phyloP scores from a whole-genome alignment of 1,140 invertebrate genomes.

The Venturia canescens region DNA sequence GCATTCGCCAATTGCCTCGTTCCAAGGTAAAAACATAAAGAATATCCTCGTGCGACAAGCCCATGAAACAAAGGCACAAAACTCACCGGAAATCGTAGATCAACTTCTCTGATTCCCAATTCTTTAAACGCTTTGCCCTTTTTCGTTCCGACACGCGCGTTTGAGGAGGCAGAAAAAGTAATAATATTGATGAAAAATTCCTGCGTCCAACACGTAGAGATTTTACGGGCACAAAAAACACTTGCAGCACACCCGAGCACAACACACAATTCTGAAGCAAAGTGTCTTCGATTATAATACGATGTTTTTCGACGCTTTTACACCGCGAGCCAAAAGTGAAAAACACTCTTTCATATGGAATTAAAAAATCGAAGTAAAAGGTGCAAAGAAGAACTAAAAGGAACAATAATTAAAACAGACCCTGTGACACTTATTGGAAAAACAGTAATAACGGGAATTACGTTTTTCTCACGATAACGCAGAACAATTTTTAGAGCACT shows the following conservation, averaged over 20 bases:
- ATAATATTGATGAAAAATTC: background rate
- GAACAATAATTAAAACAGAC: no score
- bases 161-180: background rate
- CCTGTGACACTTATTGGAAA: no score
- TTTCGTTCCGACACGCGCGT: background rate
- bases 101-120: background rate
- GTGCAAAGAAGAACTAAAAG: no score
- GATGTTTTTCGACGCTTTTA: background rate
- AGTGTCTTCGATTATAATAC: no score
- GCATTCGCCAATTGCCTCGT: no score
- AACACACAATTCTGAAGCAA: background rate
- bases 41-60: background rate
- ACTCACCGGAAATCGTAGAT: constrained; percentile 13
- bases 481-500: background rate
- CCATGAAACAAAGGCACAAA: background rate
- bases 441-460: no score
- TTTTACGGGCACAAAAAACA: constrained; percentile 18
- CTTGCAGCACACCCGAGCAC: background rate
- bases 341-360: no score
- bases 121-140: background rate
- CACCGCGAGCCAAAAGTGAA: background rate
- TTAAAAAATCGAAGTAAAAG: no score
- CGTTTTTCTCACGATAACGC: no score
- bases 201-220: background rate
- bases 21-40: background rate